These are phyloP conservation scores for Saccopteryx leptura DNA, from an alignment of 2,113 vertebrate species.

Conservation along the genomic window DNA sequence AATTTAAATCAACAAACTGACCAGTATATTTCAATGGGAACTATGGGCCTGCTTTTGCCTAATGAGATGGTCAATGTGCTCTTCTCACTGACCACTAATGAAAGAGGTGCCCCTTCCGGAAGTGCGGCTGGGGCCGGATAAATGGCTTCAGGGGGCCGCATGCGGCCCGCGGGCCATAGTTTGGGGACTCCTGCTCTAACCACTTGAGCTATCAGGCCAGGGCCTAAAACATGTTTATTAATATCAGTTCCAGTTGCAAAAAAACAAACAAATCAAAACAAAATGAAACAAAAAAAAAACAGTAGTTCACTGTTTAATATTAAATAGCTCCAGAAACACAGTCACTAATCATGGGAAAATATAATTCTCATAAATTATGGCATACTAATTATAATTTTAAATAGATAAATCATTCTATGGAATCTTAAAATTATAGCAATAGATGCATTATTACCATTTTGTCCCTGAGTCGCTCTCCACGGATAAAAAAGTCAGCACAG, in stretches of 20 bases:
- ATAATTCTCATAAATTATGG: neutral
- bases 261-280: neutral
- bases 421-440: constrained; percentile 48
- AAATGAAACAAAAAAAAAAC: neutral
- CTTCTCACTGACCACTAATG: too few relatives aligned
- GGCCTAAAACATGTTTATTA: neutral
- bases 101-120: too few relatives aligned
- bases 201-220: too few relatives aligned
- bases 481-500: constrained; percentile 97
- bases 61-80: too few relatives aligned
- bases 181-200: too few relatives aligned
- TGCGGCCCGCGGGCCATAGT: too few relatives aligned
- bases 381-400: neutral
- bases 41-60: too few relatives aligned
- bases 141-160: too few relatives aligned
- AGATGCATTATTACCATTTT: constrained; percentile 92
- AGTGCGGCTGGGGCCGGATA: too few relatives aligned
- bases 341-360: neutral
- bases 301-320: constrained; percentile 21
- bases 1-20: too few relatives aligned
- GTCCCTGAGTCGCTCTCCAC: constrained; percentile 99
- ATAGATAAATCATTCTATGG: neutral
- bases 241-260: neutral
- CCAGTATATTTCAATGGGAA: too few relatives aligned
- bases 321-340: constrained; percentile 23